Percentiles rank a stretch among this genome's conserved stretches.
Conservation (phyloP, 2,888 invertebrate species). For the Melieria omissa region DNA sequence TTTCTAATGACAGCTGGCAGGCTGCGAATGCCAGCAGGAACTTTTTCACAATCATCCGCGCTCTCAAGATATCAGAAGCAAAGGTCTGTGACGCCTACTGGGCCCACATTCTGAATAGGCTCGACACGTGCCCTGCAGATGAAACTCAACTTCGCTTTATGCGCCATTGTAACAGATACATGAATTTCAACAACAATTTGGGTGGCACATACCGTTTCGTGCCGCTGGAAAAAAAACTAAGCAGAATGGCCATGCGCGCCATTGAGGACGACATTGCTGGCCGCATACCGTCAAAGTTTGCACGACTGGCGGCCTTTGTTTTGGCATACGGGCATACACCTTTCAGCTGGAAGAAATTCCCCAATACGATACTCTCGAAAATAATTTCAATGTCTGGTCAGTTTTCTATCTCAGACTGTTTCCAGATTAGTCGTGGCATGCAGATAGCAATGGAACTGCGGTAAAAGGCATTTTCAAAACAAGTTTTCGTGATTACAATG, state of each 20-base stretch:
- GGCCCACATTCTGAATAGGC: conserved; percentile 62
- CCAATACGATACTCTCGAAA: conserved; percentile 63
- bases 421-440: conserved; percentile 67
- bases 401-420: conserved; percentile 65
- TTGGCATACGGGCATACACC: conserved; percentile 66
- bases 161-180: conserved; percentile 68
- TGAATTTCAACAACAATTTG: conserved; percentile 70
- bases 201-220: conserved; percentile 68
- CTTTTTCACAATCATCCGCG: conserved; percentile 67
- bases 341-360: conserved; percentile 58
- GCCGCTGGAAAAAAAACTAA: conserved; percentile 67
- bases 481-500: neutral
- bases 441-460: conserved; percentile 63
- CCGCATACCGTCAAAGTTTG: conserved; percentile 65
- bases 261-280: conserved; percentile 60
- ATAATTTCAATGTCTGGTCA: conserved; percentile 65
- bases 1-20: conserved; percentile 53
- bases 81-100: conserved; percentile 68
- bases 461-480: conserved; percentile 27
- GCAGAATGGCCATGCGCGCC: conserved; percentile 62
- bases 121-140: conserved; percentile 55
- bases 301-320: conserved; percentile 66
- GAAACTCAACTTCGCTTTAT: conserved; percentile 56
- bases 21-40: conserved; percentile 56
- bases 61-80: conserved; percentile 68